A percentile compares a stretch with the other conserved stretches of the same genome.
Conservation (phyloP, 1,140 invertebrate species). For the Brachionus manjavacas region DNA sequence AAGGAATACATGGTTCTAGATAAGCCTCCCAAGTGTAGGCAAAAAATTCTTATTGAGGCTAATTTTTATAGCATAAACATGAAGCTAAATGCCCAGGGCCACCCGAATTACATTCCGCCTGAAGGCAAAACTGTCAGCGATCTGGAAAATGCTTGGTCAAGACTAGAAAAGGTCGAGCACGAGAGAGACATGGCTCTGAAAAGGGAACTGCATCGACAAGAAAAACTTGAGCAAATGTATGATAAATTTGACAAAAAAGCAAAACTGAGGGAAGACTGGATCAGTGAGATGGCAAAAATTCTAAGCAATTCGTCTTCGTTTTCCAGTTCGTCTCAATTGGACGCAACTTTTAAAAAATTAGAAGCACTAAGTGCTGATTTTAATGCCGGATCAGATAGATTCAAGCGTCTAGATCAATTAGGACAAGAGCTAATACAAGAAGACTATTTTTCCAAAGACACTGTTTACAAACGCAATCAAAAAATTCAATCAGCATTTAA, state of each 20-base stretch:
- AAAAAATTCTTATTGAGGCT: conserved; percentile 92
- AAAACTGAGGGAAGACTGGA: conserved; percentile 80
- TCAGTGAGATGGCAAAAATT: conserved; percentile 96
- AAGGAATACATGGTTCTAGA: conserved; percentile 84
- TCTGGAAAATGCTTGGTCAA: conserved; percentile 84
- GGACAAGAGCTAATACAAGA: conserved; percentile 81
- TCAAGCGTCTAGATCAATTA: conserved; percentile 84
- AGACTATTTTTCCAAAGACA: conserved; percentile 81
- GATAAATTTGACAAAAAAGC: conserved; percentile 93
- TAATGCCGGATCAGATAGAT: conserved; percentile 79
- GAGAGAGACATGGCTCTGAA: conserved; percentile 82
- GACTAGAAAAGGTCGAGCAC: conserved; percentile 88
- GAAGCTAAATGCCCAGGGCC: conserved; percentile 82
- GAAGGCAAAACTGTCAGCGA: conserved; percentile 78
- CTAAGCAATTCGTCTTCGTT: conserved; percentile 75
- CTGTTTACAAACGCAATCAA: conserved; percentile 71
- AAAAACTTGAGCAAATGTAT: conserved; percentile 86
- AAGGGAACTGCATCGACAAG: conserved; percentile 79
- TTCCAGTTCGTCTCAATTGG: conserved; percentile 82
- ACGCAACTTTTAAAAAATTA: conserved; percentile 94
- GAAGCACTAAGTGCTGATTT: conserved; percentile 97
- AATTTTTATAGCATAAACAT: conserved; percentile 94
- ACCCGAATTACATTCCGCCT: conserved; percentile 78
- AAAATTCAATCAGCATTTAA: conserved; percentile 83
- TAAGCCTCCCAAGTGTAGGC: conserved; percentile 86